Evolutionary conservation across 2,888 invertebrate species (phyloP).

Genomic region (Heliconius sara): DNA sequence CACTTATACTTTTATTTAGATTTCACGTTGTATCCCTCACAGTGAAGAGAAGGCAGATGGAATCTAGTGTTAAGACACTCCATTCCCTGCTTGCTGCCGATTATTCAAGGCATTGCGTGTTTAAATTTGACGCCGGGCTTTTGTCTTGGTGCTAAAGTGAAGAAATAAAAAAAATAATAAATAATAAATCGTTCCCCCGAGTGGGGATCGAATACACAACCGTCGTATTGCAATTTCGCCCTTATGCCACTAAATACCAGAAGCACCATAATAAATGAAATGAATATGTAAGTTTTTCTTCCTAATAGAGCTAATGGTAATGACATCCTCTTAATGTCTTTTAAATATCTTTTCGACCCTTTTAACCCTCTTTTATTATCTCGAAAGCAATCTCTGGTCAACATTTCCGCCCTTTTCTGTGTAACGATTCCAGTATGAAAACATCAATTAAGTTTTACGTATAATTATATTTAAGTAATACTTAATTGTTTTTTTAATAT

Average conservation of each 20-base stretch:
- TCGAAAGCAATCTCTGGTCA: slow-evolving; percentile 45
- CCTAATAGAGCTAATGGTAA: slow-evolving; percentile 24
- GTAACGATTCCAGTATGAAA: slow-evolving; percentile 23
- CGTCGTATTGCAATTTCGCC: no score
- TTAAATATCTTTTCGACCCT: slow-evolving; percentile 45
- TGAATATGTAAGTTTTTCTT: slow-evolving; percentile 24
- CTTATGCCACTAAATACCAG: not conserved
- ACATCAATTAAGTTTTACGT: slow-evolving; percentile 30
- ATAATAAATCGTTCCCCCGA: no score
- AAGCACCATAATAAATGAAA: slow-evolving; percentile 11
- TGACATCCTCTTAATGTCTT: slow-evolving; percentile 36
- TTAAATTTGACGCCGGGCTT: no score
- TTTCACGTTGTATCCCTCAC: no score
- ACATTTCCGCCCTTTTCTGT: slow-evolving; percentile 34
- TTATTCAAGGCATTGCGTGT: no score
- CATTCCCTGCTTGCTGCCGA: no score
- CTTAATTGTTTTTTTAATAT: not conserved
- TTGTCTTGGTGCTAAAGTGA: no score
- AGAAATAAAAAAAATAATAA: no score
- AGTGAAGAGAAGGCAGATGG: no score
- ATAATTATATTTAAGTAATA: not conserved
- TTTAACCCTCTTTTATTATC: slow-evolving; percentile 45
- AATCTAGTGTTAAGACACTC: no score
- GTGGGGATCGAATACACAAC: no score
- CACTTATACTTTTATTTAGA: no score